Percentiles rank a stretch among this genome's conserved stretches.
These are phyloP conservation scores for Cecropterus lyciades DNA, from an alignment of 1,140 invertebrate genomes.

Conservation along the genomic window DNA sequence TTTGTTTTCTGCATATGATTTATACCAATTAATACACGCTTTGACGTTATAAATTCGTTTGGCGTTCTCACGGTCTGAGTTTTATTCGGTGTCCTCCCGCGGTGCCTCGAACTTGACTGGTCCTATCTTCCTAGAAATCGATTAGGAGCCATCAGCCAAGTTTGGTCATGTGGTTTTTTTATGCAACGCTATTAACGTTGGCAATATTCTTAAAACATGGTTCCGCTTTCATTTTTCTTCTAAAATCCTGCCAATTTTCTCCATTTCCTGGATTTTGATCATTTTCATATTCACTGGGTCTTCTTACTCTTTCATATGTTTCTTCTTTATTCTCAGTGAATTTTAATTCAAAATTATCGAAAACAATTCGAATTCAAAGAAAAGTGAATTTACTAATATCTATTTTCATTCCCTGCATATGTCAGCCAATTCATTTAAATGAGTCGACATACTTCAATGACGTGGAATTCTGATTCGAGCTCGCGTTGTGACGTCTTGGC, in stretches of 20 bases:
- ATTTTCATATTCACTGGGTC: background rate
- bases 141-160: constrained; percentile 12
- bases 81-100: constrained; percentile 28
- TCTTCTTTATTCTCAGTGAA: background rate
- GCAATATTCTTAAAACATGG: background rate
- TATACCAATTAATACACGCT: constrained; percentile 53
- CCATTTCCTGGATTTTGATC: background rate
- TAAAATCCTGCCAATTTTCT: background rate
- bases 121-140: constrained; percentile 20
- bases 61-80: constrained; percentile 38
- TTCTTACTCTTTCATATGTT: background rate
- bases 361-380: no score
- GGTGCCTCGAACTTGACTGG: constrained; percentile 31
- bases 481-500: background rate
- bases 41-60: constrained; percentile 47
- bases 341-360: no score
- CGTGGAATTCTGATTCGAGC: background rate
- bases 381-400: background rate
- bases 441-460: background rate
- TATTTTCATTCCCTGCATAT: background rate
- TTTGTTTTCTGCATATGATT: constrained; percentile 71
- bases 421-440: background rate
- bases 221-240: background rate
- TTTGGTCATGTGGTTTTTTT: constrained; percentile 21
- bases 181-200: constrained; percentile 1